Percentiles rank a stretch among this genome's conserved stretches.
These are phyloP conservation scores for Paracanthobrama guichenoti DNA, from an alignment of 2,113 vertebrate species.

Conservation along the genomic window DNA sequence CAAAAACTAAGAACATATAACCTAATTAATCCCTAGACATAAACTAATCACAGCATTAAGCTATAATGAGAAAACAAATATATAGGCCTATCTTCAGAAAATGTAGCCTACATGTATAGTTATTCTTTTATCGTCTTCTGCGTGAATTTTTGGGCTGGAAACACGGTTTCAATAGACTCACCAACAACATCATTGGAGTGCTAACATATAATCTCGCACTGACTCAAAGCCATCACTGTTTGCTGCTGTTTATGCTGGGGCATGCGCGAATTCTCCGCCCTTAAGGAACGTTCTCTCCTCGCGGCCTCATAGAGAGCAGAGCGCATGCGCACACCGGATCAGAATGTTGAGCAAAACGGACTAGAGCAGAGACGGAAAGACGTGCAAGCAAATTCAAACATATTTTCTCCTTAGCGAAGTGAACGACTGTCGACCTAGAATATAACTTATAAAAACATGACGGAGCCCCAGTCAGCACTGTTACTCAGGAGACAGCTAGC, in stretches of 20 bases:
- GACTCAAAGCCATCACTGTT: neutral
- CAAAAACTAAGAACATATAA: neutral
- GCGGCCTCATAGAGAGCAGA: slow-evolving; percentile 25
- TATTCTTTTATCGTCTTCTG: neutral
- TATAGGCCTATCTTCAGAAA: no score
- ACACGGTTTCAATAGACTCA: neutral
- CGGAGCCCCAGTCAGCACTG: slow-evolving; percentile 94
- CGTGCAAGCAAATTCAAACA: slow-evolving; percentile 63
- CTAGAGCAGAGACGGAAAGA: slow-evolving; percentile 59
- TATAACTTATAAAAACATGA: slow-evolving; percentile 75
- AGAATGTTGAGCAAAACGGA: slow-evolving; percentile 60
- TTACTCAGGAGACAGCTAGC: slow-evolving; percentile 95
- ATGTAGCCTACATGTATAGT: no score
- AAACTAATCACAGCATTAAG: neutral
- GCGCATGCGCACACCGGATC: slow-evolving; percentile 58
- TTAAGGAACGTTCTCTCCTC: slow-evolving; percentile 24
- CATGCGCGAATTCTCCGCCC: slow-evolving; percentile 42
- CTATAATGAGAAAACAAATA: neutral
- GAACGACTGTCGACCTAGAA: slow-evolving; percentile 51
- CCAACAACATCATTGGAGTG: neutral
- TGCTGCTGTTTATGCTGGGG: neutral
- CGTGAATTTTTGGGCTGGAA: neutral
- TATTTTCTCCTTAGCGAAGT: slow-evolving; percentile 31
- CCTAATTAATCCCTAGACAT: neutral
- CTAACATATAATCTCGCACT: neutral